phyloP scores from a whole-genome alignment of 1,140 invertebrate species.

The Eumeta japonica region DNA sequence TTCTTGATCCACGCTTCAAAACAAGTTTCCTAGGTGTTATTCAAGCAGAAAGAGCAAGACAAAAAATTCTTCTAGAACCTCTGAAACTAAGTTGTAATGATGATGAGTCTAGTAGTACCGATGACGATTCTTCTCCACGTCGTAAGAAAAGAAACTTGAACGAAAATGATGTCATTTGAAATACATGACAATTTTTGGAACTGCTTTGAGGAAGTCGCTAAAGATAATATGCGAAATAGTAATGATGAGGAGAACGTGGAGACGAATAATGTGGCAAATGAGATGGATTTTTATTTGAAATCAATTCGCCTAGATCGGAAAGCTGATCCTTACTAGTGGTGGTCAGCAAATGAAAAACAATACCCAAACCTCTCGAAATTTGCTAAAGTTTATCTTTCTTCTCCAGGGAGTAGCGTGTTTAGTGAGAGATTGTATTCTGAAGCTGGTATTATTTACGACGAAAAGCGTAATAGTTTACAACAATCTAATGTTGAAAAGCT shows the following conservation, averaged over 20 bases:
- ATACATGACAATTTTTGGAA: constrained; percentile 25
- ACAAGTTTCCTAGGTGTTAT: constrained; percentile 12
- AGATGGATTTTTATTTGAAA: constrained; percentile 26
- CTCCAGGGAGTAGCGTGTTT: constrained; percentile 11
- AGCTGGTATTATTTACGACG: no score
- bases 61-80: constrained; percentile 23
- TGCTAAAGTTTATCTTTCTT: constrained; percentile 19
- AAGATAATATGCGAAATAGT: constrained; percentile 18
- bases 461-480: no score
- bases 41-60: constrained; percentile 23
- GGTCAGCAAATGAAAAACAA: constrained; percentile 17
- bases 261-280: constrained; percentile 22
- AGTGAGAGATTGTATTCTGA: constrained; percentile 13
- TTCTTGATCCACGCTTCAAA: no score
- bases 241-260: constrained; percentile 19
- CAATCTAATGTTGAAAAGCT: no score
- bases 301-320: constrained; percentile 19
- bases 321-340: constrained; percentile 20
- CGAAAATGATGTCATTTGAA: constrained; percentile 22
- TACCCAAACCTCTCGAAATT: constrained; percentile 19
- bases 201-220: constrained; percentile 20
- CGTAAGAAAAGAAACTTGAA: no score
- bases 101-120: constrained; percentile 17
- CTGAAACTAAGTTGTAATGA: constrained; percentile 15
- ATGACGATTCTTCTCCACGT: no score